Conservation (phyloP, 1,140 invertebrate genomes). For the Drosophila quadrilineata region DNA sequence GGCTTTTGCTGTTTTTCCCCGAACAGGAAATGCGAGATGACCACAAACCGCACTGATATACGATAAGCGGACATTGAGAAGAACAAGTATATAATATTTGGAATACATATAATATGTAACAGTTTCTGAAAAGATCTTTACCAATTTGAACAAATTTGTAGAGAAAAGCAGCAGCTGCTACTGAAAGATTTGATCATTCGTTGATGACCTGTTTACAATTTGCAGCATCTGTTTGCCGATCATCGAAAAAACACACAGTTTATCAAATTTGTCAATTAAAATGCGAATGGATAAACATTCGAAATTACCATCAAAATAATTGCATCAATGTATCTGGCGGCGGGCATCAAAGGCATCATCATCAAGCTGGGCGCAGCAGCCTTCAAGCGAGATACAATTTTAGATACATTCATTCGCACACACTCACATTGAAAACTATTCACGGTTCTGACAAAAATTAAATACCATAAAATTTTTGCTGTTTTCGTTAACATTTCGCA, state of each 20-base stretch:
- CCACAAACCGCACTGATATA: too few species aligned
- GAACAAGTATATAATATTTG: too few species aligned
- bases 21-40: not conserved
- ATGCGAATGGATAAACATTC: constrained; percentile 35
- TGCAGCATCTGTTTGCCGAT: not conserved
- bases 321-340: constrained; percentile 50
- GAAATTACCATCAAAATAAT: constrained; percentile 64
- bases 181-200: not conserved
- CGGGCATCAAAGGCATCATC: constrained; percentile 61
- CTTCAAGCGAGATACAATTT: constrained; percentile 47
- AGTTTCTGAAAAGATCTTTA: too few species aligned
- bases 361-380: constrained; percentile 51
- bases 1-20: not conserved
- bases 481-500: constrained; percentile 67
- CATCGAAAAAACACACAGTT: too few species aligned
- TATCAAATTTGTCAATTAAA: constrained; percentile 46
- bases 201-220: not conserved
- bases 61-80: too few species aligned
- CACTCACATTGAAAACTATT: constrained; percentile 41
- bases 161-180: too few species aligned
- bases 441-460: constrained; percentile 72
- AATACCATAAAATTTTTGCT: constrained; percentile 68
- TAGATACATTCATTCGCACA: constrained; percentile 15
- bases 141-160: too few species aligned
- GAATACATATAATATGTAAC: too few species aligned